Evolutionary conservation across 2,113 vertebrate genomes (phyloP).

Genomic region (Tursiops truncatus): DNA sequence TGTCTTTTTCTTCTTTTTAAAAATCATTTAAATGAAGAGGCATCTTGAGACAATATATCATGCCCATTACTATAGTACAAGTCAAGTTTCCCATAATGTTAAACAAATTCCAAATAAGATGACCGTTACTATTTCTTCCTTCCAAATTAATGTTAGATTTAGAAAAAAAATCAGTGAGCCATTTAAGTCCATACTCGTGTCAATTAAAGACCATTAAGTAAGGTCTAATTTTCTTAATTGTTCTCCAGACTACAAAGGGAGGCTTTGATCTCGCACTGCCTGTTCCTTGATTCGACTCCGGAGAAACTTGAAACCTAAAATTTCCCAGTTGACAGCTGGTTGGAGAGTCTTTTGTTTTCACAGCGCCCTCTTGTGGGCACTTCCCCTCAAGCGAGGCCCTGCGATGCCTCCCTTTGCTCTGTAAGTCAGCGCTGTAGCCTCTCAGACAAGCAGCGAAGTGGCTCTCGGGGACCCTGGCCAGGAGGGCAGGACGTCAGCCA

Average conservation of each 20-base stretch:
- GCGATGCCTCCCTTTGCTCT: not conserved
- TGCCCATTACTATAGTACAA: not conserved
- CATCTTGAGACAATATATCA: slow-evolving; percentile 23
- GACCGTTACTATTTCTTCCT: slow-evolving; percentile 15
- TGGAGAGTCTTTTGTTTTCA: not conserved
- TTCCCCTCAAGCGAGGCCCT: not conserved
- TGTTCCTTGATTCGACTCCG: not conserved
- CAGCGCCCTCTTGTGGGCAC: slow-evolving; percentile 38
- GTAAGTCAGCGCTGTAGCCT: not conserved
- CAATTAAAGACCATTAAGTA: slow-evolving; percentile 57
- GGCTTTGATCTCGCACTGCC: not conserved
- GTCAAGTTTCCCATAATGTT: not conserved
- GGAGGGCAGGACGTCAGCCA: not conserved
- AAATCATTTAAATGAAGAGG: not conserved
- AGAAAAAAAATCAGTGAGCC: slow-evolving; percentile 1
- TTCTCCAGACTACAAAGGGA: slow-evolving; percentile 40
- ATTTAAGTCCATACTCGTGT: not conserved
- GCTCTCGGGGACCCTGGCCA: not conserved
- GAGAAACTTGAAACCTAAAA: slow-evolving; percentile 15
- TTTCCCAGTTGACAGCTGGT: not conserved
- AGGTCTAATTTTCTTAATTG: slow-evolving; percentile 29
- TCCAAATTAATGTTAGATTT: slow-evolving; percentile 49
- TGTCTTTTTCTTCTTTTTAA: not conserved
- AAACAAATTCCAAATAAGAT: slow-evolving; percentile 29
- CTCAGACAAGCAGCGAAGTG: not conserved